Base-by-base conservation (phyloP, 2,797 vertebrate species). In the Hirundo rustica region DNA sequence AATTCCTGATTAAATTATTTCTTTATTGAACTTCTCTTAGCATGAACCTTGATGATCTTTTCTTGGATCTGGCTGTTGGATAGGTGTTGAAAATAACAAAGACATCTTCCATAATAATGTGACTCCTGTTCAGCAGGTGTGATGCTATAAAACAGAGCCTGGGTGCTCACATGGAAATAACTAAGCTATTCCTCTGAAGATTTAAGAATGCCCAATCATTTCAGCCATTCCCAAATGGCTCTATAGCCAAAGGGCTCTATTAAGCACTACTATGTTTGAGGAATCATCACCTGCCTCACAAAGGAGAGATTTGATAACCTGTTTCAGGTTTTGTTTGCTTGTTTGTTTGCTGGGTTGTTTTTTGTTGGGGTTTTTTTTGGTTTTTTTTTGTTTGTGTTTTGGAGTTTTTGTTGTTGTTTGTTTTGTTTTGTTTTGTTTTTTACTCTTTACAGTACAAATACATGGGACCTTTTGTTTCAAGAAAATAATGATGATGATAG, bases 11-110 rank as follows among this genome's bases (percentile, higher is more conserved):
- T 67, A 73, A 85, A 83, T 85, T 89, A 45, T 64, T 88, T 94
- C 60, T 67, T 80, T 83, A 71, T 60, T 93, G n/a, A 94, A 76
- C 48, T 91, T 92, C 32, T 88, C 30, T 83, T 94, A 47, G 8
- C 58, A 34, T 71, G 38, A 94, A 34, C 25, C 17, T 11, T 82
- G 36, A 29, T 70, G 38, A 80, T 78, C 54, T 74, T 72, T 81
- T 91, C 45, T 86, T 76, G 73, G 54, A 40, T 85, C 61, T 73
- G 32, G 16, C 51, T 91, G 32, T 94, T 89, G 65, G 45, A 64
- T 68, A 67, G n/a, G 44, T 77, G 15, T 47, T 74, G 60, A 82
- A 85, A n/a, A n/a, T 70, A 91, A 54, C 77, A 34, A 27, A 62
- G n/a, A 82, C 62, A 34, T 79, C 38, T 36, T 29, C 16, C 18